phyloP scores from a whole-genome alignment of 2,797 vertebrate genomes.

The Nannoperca obscura region DNA sequence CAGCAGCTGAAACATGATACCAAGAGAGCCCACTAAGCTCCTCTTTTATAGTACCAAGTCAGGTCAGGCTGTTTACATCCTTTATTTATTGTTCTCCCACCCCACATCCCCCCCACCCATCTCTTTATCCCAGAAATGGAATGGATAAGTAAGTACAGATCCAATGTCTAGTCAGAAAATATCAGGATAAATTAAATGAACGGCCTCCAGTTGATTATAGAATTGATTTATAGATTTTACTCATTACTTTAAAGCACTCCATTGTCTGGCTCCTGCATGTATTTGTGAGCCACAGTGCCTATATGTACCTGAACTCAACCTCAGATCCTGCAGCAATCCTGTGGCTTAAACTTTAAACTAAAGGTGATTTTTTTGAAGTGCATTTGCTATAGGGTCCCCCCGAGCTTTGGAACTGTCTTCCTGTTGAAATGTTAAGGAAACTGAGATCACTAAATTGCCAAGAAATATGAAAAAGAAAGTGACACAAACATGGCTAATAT shows the following conservation, averaged over 20 bases:
- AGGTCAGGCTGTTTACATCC: slow-evolving; percentile 78
- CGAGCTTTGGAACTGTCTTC: neutral
- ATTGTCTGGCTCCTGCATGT: too few species aligned
- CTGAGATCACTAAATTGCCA: neutral
- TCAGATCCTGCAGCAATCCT: neutral
- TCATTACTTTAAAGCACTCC: too few species aligned
- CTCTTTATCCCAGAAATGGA: neutral
- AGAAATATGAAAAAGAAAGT: neutral
- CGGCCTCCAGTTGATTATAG: neutral
- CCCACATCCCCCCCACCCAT: neutral
- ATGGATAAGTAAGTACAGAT: neutral
- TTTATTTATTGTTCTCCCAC: slow-evolving; percentile 69
- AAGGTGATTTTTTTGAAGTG: neutral
- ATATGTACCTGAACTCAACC: neutral
- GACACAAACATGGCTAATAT: neutral
- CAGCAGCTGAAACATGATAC: slow-evolving; percentile 83
- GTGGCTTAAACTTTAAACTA: neutral
- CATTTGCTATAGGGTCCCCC: neutral
- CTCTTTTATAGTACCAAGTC: slow-evolving; percentile 77
- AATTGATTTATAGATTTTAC: too few species aligned
- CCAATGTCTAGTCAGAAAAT: neutral
- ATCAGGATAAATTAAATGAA: neutral
- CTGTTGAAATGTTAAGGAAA: neutral
- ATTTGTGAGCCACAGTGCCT: neutral
- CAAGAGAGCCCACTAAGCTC: slow-evolving; percentile 71